Evolutionary conservation across 2,888 invertebrate species (phyloP).

Genomic region (Sturmia bella): DNA sequence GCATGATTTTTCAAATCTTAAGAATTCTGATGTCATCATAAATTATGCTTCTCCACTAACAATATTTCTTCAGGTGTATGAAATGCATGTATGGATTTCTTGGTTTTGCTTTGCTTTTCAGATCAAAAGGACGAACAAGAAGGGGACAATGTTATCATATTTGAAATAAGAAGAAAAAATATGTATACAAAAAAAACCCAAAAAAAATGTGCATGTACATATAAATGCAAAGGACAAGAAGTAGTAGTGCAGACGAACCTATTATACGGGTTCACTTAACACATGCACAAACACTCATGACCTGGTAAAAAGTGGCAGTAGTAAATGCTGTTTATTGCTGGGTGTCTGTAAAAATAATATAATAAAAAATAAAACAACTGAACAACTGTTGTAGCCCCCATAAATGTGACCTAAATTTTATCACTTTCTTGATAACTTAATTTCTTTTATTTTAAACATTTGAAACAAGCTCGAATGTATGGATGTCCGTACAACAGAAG

Average conservation of each 20-base stretch:
- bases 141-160: slow-evolving; percentile 63
- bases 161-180: slow-evolving; percentile 12
- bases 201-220: neutral
- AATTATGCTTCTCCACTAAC: neutral
- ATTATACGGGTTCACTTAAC: slow-evolving; percentile 51
- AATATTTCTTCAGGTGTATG: slow-evolving; percentile 22
- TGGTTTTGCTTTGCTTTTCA: slow-evolving; percentile 31
- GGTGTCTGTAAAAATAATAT: slow-evolving; percentile 2
- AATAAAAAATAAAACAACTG: neutral
- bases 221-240: slow-evolving; percentile 37
- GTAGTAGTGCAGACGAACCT: slow-evolving; percentile 40
- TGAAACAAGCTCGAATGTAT: slow-evolving; percentile 24
- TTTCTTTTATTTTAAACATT: slow-evolving; percentile 52
- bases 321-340: slow-evolving; percentile 7
- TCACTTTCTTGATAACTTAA: slow-evolving; percentile 67
- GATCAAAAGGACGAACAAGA: slow-evolving; percentile 48
- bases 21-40: no score
- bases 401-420: slow-evolving; percentile 70
- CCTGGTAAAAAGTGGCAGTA: neutral
- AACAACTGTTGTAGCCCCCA: slow-evolving; percentile 49
- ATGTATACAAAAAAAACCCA: neutral
- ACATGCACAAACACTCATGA: slow-evolving; percentile 1
- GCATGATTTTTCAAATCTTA: no score
- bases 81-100: slow-evolving; percentile 39
- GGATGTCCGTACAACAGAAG: neutral